phyloP scores from a whole-genome alignment of 2,797 vertebrate genomes.

The Garrulus glandarius region DNA sequence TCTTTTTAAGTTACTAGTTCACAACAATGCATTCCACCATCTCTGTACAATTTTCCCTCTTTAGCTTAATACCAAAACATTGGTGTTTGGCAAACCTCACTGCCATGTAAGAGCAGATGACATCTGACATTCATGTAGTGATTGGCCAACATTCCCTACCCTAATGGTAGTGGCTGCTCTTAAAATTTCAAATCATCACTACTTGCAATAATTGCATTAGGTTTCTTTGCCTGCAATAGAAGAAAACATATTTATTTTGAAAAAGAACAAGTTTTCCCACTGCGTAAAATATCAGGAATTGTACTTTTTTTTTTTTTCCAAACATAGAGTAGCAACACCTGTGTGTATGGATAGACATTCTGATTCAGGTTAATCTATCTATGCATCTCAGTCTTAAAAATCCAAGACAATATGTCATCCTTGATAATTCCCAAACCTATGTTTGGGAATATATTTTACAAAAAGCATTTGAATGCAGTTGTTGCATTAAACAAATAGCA shows the following conservation, averaged over 20 bases:
- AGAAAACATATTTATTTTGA: neutral
- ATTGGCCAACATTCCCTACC: neutral
- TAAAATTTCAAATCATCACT: neutral
- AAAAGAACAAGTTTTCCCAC: neutral
- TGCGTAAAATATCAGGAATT: fast-evolving
- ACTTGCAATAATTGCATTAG: neutral
- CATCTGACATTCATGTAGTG: neutral
- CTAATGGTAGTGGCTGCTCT: neutral
- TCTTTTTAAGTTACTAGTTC: neutral
- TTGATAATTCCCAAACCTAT: neutral
- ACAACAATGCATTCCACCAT: neutral
- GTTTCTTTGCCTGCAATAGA: neutral
- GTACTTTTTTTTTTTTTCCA: neutral
- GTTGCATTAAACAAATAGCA: neutral
- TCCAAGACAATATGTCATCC: neutral
- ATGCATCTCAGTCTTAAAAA: neutral
- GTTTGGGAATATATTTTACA: neutral
- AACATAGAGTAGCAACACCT: neutral
- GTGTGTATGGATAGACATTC: neutral
- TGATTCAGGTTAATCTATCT: neutral
- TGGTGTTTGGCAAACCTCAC: neutral
- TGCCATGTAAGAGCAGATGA: neutral
- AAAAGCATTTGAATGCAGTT: neutral
- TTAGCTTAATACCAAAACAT: neutral
- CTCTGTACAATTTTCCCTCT: neutral